Percentiles rank a stretch among this genome's conserved stretches.
Conservation (phyloP, 2,797 vertebrate genomes). For the Pangasius larnaudii region DNA sequence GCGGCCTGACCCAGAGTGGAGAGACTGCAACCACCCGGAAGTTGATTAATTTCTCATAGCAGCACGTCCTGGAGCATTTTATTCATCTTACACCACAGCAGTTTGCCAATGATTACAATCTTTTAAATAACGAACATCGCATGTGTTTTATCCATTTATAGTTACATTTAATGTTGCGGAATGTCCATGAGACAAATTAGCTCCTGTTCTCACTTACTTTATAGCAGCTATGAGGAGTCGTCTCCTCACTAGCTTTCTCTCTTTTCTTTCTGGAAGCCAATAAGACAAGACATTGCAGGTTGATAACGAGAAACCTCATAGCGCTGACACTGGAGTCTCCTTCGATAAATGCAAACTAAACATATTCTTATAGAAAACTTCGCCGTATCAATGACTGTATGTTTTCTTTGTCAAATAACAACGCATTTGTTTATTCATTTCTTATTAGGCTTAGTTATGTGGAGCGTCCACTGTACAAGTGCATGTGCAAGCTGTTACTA, state of each 20-base stretch:
- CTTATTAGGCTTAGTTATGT: neutral
- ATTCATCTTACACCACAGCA: neutral
- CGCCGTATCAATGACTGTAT: neutral
- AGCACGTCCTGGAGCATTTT: neutral
- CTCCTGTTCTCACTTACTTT: neutral
- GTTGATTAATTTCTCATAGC: neutral
- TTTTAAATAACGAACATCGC: no score
- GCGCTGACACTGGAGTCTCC: no score
- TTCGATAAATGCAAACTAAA: no score
- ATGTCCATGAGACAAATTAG: neutral
- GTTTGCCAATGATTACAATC: no score
- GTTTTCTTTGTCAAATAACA: neutral
- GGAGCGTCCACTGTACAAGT: no score
- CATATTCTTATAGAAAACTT: neutral
- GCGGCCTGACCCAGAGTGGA: neutral
- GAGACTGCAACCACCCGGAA: neutral
- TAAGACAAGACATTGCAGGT: neutral
- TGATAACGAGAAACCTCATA: neutral
- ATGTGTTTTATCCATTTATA: no score
- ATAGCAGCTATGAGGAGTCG: no score
- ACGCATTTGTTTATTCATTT: neutral
- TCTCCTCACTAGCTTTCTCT: neutral
- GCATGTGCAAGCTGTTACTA: neutral
- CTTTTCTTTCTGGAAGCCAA: neutral
- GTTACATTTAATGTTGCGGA: neutral